A percentile compares a stretch with the other conserved stretches of the same genome.
Evolutionary conservation across 2,888 invertebrate species (phyloP).

Genomic region (Sicus ferrugineus): DNA sequence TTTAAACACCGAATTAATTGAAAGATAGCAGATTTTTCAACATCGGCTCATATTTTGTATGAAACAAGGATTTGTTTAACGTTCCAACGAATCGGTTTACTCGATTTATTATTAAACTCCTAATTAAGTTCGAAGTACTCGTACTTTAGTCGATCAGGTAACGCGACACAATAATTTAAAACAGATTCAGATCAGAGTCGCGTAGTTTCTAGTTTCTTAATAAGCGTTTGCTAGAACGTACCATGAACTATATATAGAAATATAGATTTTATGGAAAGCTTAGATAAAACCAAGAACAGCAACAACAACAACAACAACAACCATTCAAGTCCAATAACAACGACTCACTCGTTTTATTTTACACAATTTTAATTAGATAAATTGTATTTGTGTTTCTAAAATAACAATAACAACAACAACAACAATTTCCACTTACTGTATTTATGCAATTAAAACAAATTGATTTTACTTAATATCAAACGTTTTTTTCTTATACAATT

Average conservation of each 20-base stretch:
- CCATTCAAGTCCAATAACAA: not conserved
- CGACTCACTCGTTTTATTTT: not conserved
- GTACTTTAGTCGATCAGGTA: no score
- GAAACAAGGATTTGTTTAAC: not conserved
- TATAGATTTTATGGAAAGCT: constrained; percentile 15
- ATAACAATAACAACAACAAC: not conserved
- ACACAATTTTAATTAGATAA: no score
- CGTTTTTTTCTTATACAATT: no score
- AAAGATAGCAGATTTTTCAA: no score
- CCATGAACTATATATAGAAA: not conserved
- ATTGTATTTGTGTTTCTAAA: not conserved
- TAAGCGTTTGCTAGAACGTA: not conserved
- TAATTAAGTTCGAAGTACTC: not conserved
- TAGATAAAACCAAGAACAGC: constrained; percentile 30
- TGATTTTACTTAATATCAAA: no score
- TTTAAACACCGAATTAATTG: no score
- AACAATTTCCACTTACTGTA: not conserved
- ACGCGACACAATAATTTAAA: not conserved
- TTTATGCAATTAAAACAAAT: not conserved
- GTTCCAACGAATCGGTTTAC: not conserved
- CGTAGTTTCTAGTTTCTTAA: no score
- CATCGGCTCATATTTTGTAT: not conserved
- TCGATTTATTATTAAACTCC: not conserved
- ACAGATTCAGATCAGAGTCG: not conserved
- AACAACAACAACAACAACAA: constrained; percentile 19